A percentile compares a stretch with the other conserved stretches of the same genome.
phyloP scores from a whole-genome alignment of 2,797 vertebrate species.

The Acanthurus leucopareius region DNA sequence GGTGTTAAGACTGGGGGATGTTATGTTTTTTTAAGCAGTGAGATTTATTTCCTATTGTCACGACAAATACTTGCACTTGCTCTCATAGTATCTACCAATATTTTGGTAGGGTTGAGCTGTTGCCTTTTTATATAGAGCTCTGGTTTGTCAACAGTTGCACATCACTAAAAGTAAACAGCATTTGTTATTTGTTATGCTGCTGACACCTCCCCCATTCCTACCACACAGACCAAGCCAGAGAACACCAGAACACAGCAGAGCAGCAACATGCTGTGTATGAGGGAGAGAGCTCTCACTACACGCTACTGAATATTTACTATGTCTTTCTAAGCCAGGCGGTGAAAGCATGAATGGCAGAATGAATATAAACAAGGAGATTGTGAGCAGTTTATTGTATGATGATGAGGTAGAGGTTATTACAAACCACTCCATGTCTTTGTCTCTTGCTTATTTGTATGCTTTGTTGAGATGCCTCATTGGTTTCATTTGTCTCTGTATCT shows the following conservation, averaged over 20 bases:
- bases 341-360: constrained; percentile 51
- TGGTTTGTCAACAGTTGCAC: constrained; percentile 24
- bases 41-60: neutral
- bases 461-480: constrained; percentile 56
- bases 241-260: constrained; percentile 77
- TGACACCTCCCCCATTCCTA: constrained; percentile 62
- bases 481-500: constrained; percentile 51
- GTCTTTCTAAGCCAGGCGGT: constrained; percentile 29
- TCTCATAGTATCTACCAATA: neutral
- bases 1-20: neutral
- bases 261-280: constrained; percentile 59
- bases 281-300: constrained; percentile 21
- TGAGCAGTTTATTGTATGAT: constrained; percentile 11
- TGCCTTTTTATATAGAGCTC: constrained; percentile 23
- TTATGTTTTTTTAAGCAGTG: neutral
- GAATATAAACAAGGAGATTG: constrained; percentile 8
- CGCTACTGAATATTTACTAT: constrained; percentile 55
- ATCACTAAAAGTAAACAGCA: constrained; percentile 71
- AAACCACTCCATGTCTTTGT: constrained; percentile 12
- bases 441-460: constrained; percentile 34
- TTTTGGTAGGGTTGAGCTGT: neutral
- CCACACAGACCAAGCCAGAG: constrained; percentile 73
- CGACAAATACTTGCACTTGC: neutral
- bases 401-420: neutral
- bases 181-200: constrained; percentile 76